Percentiles rank a stretch among this genome's conserved stretches.
These are phyloP conservation scores for Brachionus rotundiformis DNA, from an alignment of 1,140 invertebrate genomes.

Conservation along the genomic window DNA sequence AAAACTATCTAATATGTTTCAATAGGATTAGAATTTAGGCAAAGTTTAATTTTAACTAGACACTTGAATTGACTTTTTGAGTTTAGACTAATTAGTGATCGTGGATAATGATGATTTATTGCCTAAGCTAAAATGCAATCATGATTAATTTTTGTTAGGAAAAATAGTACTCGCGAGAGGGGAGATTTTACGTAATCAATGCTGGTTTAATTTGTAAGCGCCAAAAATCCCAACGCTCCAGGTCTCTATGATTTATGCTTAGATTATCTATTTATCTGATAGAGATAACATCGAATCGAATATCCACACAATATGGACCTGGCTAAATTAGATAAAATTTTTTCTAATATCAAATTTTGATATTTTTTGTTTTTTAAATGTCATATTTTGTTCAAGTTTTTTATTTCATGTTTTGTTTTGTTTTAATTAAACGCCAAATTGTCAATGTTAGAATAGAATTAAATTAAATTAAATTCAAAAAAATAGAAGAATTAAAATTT, in stretches of 20 bases:
- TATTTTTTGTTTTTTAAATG: neutral
- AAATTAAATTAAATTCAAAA: too few relatives aligned
- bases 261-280: neutral
- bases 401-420: neutral
- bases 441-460: too few relatives aligned
- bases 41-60: neutral
- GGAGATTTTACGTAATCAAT: neutral
- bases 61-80: neutral
- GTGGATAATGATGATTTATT: neutral
- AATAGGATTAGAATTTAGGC: neutral
- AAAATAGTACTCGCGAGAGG: neutral
- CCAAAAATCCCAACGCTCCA: neutral
- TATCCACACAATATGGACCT: neutral
- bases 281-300: neutral
- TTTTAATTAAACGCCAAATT: too few relatives aligned
- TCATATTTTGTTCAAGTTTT: neutral
- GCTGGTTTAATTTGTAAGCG: neutral
- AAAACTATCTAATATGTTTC: neutral
- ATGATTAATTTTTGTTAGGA: neutral
- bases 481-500: too few relatives aligned
- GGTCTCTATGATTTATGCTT: neutral
- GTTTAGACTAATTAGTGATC: neutral
- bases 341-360: slow-evolving; percentile 1
- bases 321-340: neutral
- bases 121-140: neutral